Evolutionary conservation across 1,140 invertebrate genomes (phyloP).

Genomic region (Macrocentrus cingulum): DNA sequence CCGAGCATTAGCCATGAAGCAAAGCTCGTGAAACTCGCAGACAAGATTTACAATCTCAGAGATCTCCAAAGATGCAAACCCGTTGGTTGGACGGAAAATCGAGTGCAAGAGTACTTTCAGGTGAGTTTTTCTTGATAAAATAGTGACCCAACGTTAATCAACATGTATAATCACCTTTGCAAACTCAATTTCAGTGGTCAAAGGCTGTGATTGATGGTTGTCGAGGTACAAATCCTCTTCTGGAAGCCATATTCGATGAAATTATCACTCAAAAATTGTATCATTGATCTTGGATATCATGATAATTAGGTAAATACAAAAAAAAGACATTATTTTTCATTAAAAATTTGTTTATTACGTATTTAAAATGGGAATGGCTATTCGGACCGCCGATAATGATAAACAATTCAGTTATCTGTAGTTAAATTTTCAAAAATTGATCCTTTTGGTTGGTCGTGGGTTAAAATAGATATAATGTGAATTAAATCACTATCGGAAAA

Average conservation of each 20-base stretch:
- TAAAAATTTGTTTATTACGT: too few species aligned
- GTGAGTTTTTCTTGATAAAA: conserved; percentile 27
- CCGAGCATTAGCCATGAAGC: conserved; percentile 63
- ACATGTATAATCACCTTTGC: too few species aligned
- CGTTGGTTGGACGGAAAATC: conserved; percentile 64
- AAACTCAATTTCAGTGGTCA: conserved; percentile 71
- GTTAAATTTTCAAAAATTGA: too few species aligned
- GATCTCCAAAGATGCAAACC: conserved; percentile 70
- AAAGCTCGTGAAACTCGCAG: conserved; percentile 81
- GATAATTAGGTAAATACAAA: too few species aligned
- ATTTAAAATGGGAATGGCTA: too few species aligned
- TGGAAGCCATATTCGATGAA: conserved; percentile 68
- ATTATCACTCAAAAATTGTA: conserved; percentile 52
- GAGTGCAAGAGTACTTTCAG: conserved; percentile 60
- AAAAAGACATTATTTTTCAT: too few species aligned
- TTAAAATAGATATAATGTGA: too few species aligned
- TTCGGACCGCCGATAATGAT: too few species aligned
- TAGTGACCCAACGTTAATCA: background rate
- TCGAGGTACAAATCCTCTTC: conserved; percentile 64
- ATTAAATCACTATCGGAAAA: too few species aligned
- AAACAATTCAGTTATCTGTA: too few species aligned
- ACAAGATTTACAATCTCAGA: conserved; percentile 84
- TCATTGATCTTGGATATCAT: too few species aligned
- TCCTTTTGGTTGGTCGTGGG: too few species aligned
- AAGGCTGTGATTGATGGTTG: conserved; percentile 70